Conservation (phyloP, 2,888 invertebrate species). For the Clostera curtula region DNA sequence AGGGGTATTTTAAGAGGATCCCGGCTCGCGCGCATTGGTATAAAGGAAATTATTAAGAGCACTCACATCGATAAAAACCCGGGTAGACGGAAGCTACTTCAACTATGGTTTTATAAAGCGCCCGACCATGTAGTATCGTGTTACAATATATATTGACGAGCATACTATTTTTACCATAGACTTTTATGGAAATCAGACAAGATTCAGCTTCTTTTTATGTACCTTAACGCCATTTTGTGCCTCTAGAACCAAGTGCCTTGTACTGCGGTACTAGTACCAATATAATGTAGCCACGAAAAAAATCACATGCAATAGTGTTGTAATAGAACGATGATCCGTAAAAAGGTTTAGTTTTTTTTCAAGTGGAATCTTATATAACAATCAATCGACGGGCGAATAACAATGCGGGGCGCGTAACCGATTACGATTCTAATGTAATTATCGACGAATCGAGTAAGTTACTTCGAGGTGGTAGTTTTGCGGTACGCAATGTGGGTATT, state of each 20-base stretch:
- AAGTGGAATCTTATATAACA: slow-evolving; percentile 51
- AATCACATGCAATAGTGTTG: too few relatives aligned
- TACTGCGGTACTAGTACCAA: too few relatives aligned
- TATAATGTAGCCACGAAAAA: too few relatives aligned
- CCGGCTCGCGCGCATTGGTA: slow-evolving; percentile 65
- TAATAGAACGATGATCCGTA: slow-evolving; percentile 53
- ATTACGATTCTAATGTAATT: slow-evolving; percentile 56
- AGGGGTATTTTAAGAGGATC: slow-evolving; percentile 72
- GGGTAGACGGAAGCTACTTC: slow-evolving; percentile 60
- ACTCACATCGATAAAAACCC: slow-evolving; percentile 49
- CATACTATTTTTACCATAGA: too few relatives aligned
- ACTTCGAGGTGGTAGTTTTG: slow-evolving; percentile 36
- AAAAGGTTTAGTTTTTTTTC: slow-evolving; percentile 51
- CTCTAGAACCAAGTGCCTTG: too few relatives aligned
- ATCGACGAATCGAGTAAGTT: slow-evolving; percentile 34
- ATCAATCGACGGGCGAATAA: slow-evolving; percentile 39
- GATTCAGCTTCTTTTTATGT: too few relatives aligned
- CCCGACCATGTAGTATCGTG: slow-evolving; percentile 41
- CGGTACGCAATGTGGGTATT: slow-evolving; percentile 36
- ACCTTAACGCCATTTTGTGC: too few relatives aligned
- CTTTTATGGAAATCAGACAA: too few relatives aligned
- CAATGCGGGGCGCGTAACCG: slow-evolving; percentile 48
- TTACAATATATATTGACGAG: too few relatives aligned
- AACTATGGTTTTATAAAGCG: slow-evolving; percentile 43
- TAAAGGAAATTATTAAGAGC: slow-evolving; percentile 74